Base-by-base conservation (phyloP, 2,888 invertebrate genomes). In the Troglohyphantes excavatus region DNA sequence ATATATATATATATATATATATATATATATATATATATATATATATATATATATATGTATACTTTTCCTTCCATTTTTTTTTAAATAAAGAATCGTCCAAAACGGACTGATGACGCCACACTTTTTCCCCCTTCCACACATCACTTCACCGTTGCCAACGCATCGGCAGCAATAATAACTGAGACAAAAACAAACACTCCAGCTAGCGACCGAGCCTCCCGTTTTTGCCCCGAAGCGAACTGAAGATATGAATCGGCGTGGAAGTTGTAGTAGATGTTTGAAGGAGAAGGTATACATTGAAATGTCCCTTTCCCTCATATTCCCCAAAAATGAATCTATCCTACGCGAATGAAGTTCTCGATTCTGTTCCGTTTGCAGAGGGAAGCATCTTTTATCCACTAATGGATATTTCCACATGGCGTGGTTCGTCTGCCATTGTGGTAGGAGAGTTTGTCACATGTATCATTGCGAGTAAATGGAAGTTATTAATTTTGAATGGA, bases 131-230 rank as follows among this genome's bases (percentile, higher is more conserved):
- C n/a, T 13, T n/a, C n/a, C 53, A 33, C 33, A 33, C 53, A 53
- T 53, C 53, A 53, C n/a, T 53, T 53, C 53, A 39, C 68, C 23
- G 59, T 59, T 19, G 72, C 68, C 70, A 70, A 73, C 72, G 75
- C 75, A 67, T 75, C 53, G 65, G 33, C 39, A 26, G 65, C 75
- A 84, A 84, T 84, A 84, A 67, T 84, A 84, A 67, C 75, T 53
- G 65, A 53, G 13, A 33, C 67, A 84, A 84, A 84, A 84, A 76
- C 84, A 84, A 84, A 84, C 84, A 76, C 75, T 84, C 43, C 5
- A 68, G 33, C 70, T n/a, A 19, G 82, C 70, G 29, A 46, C 13
- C 33, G 33, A 21, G 70, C 82, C 68, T 13, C 59, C 21, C 26
- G 43, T 46, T 73, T 23, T 73, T 33, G 33, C 11, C 70, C 21